Conservation (phyloP, 2,797 vertebrate genomes). For the Sorex maritimensis region DNA sequence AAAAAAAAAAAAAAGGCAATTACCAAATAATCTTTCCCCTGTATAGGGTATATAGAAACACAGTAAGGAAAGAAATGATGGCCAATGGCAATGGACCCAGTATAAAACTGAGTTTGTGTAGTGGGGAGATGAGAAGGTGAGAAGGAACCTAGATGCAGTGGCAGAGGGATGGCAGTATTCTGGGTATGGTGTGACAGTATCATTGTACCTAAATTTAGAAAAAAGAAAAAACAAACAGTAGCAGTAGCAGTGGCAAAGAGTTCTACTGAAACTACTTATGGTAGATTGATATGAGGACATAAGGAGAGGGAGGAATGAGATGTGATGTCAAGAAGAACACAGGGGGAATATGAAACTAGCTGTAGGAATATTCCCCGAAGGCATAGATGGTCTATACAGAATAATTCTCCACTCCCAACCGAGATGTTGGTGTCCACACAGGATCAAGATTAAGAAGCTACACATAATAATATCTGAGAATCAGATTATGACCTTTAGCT, state of each 20-base stretch:
- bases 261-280: conserved; percentile 11
- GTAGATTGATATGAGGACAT: neutral
- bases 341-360: conserved; percentile 7
- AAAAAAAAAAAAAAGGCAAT: no score
- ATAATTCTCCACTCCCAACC: neutral
- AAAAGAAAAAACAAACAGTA: neutral
- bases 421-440: neutral
- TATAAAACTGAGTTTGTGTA: neutral
- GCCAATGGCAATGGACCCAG: no score
- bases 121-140: no score
- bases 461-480: neutral
- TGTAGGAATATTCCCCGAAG: neutral
- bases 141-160: no score
- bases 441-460: conserved; percentile 17
- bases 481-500: neutral
- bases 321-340: neutral
- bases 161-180: neutral
- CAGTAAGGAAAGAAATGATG: no score
- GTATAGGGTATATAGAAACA: no score
- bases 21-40: no score
- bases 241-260: neutral
- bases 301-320: neutral
- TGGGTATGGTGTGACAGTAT: neutral
- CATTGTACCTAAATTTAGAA: neutral
- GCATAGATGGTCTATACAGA: rapidly evolving